Evolutionary conservation across 2,888 invertebrate genomes (phyloP).

Genomic region (Plebejus anna): DNA sequence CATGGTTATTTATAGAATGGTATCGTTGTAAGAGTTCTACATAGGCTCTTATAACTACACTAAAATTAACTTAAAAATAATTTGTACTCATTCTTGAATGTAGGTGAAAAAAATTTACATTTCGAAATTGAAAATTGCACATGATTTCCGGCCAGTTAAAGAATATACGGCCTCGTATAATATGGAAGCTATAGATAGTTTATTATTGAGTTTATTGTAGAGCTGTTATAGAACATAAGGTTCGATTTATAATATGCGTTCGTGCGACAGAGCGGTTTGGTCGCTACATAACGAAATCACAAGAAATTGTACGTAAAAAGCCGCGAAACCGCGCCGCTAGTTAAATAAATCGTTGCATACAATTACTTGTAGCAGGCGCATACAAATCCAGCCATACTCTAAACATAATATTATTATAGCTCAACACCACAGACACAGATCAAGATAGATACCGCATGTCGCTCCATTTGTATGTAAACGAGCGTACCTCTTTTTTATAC

Average conservation of each 20-base stretch:
- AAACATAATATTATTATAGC: no score
- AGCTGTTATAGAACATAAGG: background rate
- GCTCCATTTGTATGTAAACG: no score
- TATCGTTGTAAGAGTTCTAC: background rate
- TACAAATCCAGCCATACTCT: no score
- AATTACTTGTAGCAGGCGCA: no score
- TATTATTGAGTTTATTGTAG: background rate
- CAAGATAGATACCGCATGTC: no score
- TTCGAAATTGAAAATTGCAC: constrained; percentile 16
- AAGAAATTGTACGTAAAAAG: no score
- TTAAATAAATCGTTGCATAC: no score
- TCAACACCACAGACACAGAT: background rate
- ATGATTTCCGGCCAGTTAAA: constrained; percentile 13
- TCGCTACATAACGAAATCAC: no score
- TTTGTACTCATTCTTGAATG: constrained; percentile 17
- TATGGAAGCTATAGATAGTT: background rate
- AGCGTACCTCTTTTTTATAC: no score
- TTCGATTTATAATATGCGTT: background rate
- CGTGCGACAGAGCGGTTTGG: no score
- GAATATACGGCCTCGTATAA: background rate
- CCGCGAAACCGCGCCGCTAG: no score
- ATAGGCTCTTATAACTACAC: background rate
- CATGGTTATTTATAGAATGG: background rate
- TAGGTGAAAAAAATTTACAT: background rate
- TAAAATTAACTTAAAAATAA: constrained; percentile 19